Evolutionary conservation across 35 echinoderm and acorn worm species (phyloP), one percentile per base, ranked within the genome.

Genomic region (Ptychodera flava): DNA sequence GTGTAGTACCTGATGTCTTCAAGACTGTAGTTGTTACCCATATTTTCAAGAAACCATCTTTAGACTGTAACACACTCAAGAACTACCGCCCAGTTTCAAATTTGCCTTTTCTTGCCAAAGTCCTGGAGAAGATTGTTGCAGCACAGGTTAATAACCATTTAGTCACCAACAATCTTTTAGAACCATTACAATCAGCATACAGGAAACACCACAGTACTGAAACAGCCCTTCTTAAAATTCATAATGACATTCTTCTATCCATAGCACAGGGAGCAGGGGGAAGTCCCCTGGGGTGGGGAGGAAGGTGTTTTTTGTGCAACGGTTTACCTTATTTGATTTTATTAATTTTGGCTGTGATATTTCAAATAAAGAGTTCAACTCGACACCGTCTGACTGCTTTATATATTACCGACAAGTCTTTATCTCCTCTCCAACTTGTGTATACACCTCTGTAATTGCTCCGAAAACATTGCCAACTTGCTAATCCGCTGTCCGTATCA

Each of bases 71-170:
- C 79, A 84, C 85, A 16, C 36, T 86, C 1, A 90, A 90, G 64
- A 90, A 90, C 31, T 90, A 90, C 34, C 6, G 89, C 0, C 89
- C 84, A 33, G 31, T 90, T 35, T 79, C 89, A 30, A 85, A 90
- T 34, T 34, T 79, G 29, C 27, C 77, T 15, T 90, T 90, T 78
- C 37, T 93, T 37, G 88, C 77, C 27, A 93, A 93, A 35, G 77
- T 82, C 28, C 78, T 87, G 79, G 88, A 93, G 31, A 45, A 85
- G 10, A 76, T 90, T 82, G 89, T 87, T 36, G 38, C 88, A 31
- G 28, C 32, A 34, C 84, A 83, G 83, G 76, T 90, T 32, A 34
- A 16, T 77, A 28, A 85, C 33, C 85, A 93, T 2, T 78, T 90
- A 2, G 30, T 31, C 52, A 78, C 34, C 0, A 85, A 90, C 28